These are phyloP conservation scores for Holotrichia oblita DNA, from an alignment of 1,140 invertebrate genomes.

Conservation along the genomic window DNA sequence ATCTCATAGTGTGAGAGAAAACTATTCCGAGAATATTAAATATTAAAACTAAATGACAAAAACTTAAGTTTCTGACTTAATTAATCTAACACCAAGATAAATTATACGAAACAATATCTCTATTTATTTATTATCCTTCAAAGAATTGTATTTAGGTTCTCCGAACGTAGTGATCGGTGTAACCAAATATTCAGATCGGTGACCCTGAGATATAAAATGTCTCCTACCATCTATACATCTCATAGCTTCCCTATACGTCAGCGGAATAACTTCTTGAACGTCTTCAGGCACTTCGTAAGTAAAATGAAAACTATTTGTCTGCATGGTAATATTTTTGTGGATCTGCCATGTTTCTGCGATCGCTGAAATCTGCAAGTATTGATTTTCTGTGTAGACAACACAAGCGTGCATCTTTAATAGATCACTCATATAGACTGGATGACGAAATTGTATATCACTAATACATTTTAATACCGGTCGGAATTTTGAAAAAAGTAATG, in stretches of 20 bases:
- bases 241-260: constrained; percentile 80
- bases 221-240: constrained; percentile 78
- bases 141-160: no score
- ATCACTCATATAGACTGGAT: constrained; percentile 78
- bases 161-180: no score
- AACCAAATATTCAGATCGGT: no score
- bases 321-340: constrained; percentile 65
- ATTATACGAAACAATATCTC: no score
- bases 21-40: no score
- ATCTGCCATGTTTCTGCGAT: constrained; percentile 76
- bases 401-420: constrained; percentile 76
- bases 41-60: no score
- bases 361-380: constrained; percentile 72
- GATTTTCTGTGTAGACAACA: constrained; percentile 74
- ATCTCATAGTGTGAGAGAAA: no score
- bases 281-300: constrained; percentile 69
- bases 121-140: no score
- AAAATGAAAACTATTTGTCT: constrained; percentile 83
- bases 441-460: constrained; percentile 76
- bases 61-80: no score
- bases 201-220: no score
- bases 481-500: constrained; percentile 69
- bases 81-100: no score
- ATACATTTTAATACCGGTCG: constrained; percentile 71
- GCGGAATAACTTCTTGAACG: constrained; percentile 70